Percentiles rank a stretch among this genome's conserved stretches.
These are phyloP conservation scores for Burhinus oedicnemus DNA, from an alignment of 2,113 vertebrate genomes.

Conservation along the genomic window DNA sequence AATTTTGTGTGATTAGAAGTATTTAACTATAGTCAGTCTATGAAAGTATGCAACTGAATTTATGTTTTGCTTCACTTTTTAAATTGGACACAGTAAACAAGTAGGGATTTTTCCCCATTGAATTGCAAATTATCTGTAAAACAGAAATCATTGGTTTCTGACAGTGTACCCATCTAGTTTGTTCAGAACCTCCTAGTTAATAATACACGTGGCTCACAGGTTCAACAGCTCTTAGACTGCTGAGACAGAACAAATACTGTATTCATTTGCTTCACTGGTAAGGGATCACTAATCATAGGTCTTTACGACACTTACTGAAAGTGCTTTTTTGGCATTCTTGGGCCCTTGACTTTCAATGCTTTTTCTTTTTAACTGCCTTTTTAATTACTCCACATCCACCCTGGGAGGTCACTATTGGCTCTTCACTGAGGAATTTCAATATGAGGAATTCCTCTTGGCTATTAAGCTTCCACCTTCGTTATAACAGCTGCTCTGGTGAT, in stretches of 20 bases:
- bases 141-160: constrained; percentile 15
- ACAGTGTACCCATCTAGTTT: background rate
- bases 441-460: background rate
- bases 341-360: background rate
- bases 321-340: background rate
- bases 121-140: constrained; percentile 25
- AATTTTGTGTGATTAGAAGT: background rate
- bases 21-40: background rate
- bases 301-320: background rate
- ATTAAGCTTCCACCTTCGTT: background rate
- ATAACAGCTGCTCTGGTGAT: background rate
- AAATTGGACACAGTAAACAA: background rate
- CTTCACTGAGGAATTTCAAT: background rate
- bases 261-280: constrained; percentile 15
- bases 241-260: background rate
- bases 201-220: background rate
- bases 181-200: constrained; percentile 37
- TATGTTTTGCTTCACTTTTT: background rate
- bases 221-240: background rate
- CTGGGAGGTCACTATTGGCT: background rate
- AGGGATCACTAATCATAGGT: background rate
- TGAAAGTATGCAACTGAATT: background rate
- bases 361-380: constrained; percentile 8
- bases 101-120: background rate
- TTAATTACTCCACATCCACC: background rate